Base-by-base conservation (phyloP, 1,140 invertebrate species). In the Phthorimaea operculella region DNA sequence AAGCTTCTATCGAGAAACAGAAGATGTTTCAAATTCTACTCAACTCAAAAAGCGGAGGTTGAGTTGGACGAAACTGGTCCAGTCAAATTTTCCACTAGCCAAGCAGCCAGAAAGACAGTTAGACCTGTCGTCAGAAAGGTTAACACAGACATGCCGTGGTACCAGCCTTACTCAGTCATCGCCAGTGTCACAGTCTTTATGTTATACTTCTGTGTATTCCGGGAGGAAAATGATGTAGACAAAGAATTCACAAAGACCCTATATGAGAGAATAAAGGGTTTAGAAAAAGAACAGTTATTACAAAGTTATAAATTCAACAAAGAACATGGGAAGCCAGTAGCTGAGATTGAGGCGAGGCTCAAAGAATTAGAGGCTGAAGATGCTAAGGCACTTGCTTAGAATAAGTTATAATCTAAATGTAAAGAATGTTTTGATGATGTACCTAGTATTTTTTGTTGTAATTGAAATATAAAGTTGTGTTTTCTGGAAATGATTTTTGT, bases 221-320 rank as follows among this genome's bases (percentile, higher is more conserved):
- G 95, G 64, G 94, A 96, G 86, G 94, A 96, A 74, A 97, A 90
- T 85, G 93, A 96, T 76, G 80, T 96, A 4, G 95, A 97, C 77
- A 64, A 79, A 36, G 83, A 90, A 62, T 83, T 95, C 49, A 76
- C 85, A 14, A 88, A 87, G 59, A 87, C 87, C 42, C 72, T 92
- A 4, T 92, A 90, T 81, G 88, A 92, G 33, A 86, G 89, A 78
- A 88, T 94, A 39, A 87, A 89, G 54, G 90, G 90, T 0, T 68
- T 94, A 51, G 92, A 94, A 77, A 89, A 92, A 73, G 71, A 87
- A 45, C 90, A 92, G 64, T 68, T 93, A 1, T 62, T 86, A 51
- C 70, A 87, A 45, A 80, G 85, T 34, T 86, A 91, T 17, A 85
- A 87, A 62, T 89, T 90, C 63, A 90, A 91, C 60, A 85, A 85